Percentiles rank a stretch among this genome's conserved stretches.
Conservation (phyloP, 2,113 vertebrate species). For the Physeter macrocephalus region DNA sequence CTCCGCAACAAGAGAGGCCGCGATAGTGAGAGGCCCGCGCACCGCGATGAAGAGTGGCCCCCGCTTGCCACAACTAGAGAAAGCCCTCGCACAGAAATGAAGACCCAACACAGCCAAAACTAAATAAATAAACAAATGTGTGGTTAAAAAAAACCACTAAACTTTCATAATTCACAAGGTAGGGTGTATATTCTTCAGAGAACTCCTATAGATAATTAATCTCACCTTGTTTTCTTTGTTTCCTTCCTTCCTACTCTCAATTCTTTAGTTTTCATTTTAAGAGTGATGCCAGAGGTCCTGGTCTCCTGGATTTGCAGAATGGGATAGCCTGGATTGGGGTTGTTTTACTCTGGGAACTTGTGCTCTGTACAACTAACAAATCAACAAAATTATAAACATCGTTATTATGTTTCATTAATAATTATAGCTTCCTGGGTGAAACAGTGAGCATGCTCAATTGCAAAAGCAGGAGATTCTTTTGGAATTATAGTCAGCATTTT, state of each 20-base stretch:
- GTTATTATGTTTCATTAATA: neutral
- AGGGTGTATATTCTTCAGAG: neutral
- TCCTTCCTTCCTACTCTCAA: neutral
- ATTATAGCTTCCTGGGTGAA: neutral
- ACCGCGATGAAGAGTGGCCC: no score
- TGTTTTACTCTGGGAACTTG: neutral
- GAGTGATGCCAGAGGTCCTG: neutral
- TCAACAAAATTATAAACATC: neutral
- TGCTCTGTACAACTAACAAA: neutral
- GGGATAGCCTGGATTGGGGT: neutral
- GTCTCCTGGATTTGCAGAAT: neutral
- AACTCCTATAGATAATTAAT: neutral
- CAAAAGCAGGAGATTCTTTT: neutral
- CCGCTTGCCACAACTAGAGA: no score
- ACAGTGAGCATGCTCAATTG: neutral
- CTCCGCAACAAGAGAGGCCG: no score
- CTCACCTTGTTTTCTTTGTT: neutral
- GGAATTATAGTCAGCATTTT: conserved; percentile 3
- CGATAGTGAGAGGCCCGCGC: no score
- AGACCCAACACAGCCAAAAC: no score
- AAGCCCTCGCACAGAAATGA: no score
- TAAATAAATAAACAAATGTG: no score
- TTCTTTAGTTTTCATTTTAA: neutral
- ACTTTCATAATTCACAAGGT: conserved; percentile 11
- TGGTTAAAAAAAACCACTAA: no score